Percentiles rank a stretch among this genome's conserved stretches.
phyloP scores from a whole-genome alignment of 2,113 vertebrate genomes.

The Callipepla californica region DNA sequence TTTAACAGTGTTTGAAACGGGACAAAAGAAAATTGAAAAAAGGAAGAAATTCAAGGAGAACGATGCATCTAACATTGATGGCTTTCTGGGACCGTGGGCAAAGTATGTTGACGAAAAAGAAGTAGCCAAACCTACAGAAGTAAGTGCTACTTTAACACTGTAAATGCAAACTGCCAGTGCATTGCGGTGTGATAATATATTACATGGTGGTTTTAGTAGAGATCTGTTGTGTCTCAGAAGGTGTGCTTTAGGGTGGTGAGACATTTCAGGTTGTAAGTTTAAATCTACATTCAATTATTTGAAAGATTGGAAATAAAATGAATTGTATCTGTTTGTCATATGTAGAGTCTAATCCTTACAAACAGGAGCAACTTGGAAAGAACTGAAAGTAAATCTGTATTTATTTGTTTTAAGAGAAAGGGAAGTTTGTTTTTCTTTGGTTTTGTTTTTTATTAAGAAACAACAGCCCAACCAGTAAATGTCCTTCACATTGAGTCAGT shows the following conservation, averaged over 20 bases:
- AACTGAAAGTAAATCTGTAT: background rate
- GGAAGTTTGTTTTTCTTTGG: background rate
- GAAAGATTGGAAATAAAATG: background rate
- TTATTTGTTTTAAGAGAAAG: background rate
- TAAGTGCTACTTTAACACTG: conserved; percentile 65
- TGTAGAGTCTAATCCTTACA: background rate
- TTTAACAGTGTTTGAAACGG: conserved; percentile 94
- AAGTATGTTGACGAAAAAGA: conserved; percentile 97
- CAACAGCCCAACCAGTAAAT: background rate
- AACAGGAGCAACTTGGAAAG: background rate
- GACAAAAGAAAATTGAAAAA: conserved; percentile 91
- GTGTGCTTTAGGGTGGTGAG: background rate
- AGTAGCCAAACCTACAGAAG: conserved; percentile 94
- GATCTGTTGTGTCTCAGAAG: background rate
- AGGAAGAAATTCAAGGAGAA: conserved; percentile 96
- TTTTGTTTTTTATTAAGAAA: background rate
- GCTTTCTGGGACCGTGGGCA: conserved; percentile 95
- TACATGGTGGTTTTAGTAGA: background rate
- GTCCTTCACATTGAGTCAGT: background rate
- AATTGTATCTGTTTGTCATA: background rate
- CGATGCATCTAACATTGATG: conserved; percentile 93
- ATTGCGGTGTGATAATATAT: background rate
- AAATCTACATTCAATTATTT: background rate
- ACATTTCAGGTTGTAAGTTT: background rate
- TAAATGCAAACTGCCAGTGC: background rate